These are phyloP conservation scores for Chroicocephalus ridibundus DNA, from an alignment of 2,113 vertebrate genomes.

Conservation along the genomic window DNA sequence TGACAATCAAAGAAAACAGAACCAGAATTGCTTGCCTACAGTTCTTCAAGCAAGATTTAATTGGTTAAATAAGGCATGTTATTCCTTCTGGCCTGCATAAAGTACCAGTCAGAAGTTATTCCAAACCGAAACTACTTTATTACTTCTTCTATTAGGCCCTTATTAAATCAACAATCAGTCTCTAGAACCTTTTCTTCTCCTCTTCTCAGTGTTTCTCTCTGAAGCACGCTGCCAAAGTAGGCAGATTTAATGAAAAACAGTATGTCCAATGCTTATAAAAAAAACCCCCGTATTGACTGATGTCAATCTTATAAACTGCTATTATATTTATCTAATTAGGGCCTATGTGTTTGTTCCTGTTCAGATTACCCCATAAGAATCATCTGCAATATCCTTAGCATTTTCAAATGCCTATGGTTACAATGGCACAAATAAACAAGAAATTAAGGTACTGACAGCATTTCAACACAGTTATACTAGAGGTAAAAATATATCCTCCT, in stretches of 20 bases:
- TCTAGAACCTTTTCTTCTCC: background rate
- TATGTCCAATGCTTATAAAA: background rate
- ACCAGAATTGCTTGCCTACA: background rate
- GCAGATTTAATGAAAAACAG: background rate
- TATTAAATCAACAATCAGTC: background rate
- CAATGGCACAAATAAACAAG: background rate
- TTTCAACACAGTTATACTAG: background rate
- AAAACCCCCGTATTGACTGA: background rate
- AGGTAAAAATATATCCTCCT: background rate
- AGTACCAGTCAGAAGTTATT: background rate
- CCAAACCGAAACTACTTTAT: background rate
- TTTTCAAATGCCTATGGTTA: background rate
- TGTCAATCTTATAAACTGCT: background rate
- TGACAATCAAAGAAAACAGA: background rate
- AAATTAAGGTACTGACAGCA: background rate
- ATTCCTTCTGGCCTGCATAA: background rate
- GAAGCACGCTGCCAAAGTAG: background rate
- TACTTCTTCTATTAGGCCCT: background rate
- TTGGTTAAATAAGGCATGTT: background rate
- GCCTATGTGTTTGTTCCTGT: background rate
- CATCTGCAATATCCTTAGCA: background rate
- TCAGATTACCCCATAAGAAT: background rate
- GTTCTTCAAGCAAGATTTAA: background rate
- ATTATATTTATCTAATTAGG: background rate
- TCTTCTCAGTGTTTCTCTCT: background rate